Base-by-base conservation (phyloP, 1,140 invertebrate species). In the Antheraea pernyi region DNA sequence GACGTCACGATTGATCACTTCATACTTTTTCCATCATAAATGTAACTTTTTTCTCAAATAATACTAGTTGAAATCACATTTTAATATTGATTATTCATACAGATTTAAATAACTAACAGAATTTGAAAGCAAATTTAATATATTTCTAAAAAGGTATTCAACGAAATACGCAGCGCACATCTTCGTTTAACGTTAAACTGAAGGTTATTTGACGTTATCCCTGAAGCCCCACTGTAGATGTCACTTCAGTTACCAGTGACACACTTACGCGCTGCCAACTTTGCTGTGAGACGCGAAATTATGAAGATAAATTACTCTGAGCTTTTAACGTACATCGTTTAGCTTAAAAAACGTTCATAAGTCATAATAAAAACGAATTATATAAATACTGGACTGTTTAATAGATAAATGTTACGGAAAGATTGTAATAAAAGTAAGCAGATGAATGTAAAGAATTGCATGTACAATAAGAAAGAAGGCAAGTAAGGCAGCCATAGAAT, bases 201-300 rank as follows among this genome's bases (percentile, higher is more conserved):
- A 53, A 53, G 9, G 46, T 16, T n/a, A 13, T 16, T 53, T 53
- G 11, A n/a, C 46, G 46, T 53, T 53, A 53, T 53, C 46, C 46
- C 9, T 6, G 46, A 53, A 53, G 11, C 46, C 46, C 46, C 46
- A 53, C 46, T 53, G 46, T 53, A 53, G 46, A 53, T 53, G 46
- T 53, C 46, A 53, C 46, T 53, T 53, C 46, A 53, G 46, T 53
- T 53, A 53, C 46, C 46, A 53, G 46, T 53, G 46, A 53, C 46
- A 53, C 46, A 53, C 46, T 53, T 53, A 53, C 46, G 11, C 46
- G 46, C 46, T 53, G 46, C 11, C 46, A 42, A 53, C 46, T 6
- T 53, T 53, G 46, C 7, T n/a, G 46, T 53, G 46, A 53, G 46
- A 53, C 11, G 46, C 46, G 46, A 53, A 53, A 53, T 53, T 53